phyloP scores from a whole-genome alignment of 2,113 vertebrate species.

The Daboia siamensis region DNA sequence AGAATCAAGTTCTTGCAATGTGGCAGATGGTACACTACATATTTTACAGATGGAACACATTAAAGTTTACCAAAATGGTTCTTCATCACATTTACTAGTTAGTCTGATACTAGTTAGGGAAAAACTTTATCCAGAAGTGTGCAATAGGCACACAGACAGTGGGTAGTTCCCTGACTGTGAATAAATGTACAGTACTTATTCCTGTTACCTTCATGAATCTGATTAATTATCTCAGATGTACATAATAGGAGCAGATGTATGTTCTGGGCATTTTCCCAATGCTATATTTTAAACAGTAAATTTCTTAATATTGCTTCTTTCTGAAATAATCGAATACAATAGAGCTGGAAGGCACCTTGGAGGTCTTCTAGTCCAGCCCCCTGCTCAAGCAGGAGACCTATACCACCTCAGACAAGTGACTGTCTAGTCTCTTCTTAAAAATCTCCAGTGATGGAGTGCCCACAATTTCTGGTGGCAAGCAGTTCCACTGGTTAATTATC shows the following conservation, averaged over 20 bases:
- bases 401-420: background rate
- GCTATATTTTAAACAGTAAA: constrained; percentile 10
- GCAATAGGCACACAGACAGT: background rate
- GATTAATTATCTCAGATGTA: rapidly evolving
- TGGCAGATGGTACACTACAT: background rate
- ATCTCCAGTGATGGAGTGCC: background rate
- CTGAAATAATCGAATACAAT: background rate
- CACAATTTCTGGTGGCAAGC: background rate
- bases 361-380: background rate
- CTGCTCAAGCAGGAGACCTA: background rate
- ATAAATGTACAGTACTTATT: rapidly evolving
- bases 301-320: background rate
- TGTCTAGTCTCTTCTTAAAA: background rate
- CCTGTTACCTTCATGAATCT: background rate
- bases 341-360: background rate
- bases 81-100: background rate
- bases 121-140: background rate
- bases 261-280: constrained; percentile 8
- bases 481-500: background rate
- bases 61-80: constrained; percentile 10
- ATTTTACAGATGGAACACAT: constrained; percentile 27
- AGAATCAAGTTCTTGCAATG: constrained; percentile 9
- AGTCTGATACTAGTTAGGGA: constrained; percentile 17
- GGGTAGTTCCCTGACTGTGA: background rate
- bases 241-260: constrained; percentile 23